A percentile compares a stretch with the other conserved stretches of the same genome.
Evolutionary conservation across 2,888 invertebrate species (phyloP).

Genomic region (Spodoptera picta): DNA sequence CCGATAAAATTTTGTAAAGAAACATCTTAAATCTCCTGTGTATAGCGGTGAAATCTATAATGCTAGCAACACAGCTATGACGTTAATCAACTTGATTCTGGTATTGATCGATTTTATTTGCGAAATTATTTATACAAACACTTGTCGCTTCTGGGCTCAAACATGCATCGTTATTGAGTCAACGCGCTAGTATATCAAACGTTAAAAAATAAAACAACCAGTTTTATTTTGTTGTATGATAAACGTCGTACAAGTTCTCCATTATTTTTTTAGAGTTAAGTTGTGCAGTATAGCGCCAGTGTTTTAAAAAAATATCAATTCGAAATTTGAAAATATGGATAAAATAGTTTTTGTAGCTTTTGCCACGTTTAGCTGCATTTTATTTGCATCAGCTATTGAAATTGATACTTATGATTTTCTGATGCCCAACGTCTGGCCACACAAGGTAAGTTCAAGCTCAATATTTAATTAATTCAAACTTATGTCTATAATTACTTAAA

Average conservation of each 20-base stretch:
- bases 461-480: slow-evolving; percentile 23
- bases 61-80: slow-evolving; percentile 68
- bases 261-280: slow-evolving; percentile 7
- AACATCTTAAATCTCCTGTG: neutral
- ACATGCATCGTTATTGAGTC: slow-evolving; percentile 52
- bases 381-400: slow-evolving; percentile 67
- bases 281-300: slow-evolving; percentile 23
- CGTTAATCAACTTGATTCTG: slow-evolving; percentile 64
- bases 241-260: slow-evolving; percentile 27
- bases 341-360: slow-evolving; percentile 59
- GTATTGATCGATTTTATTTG: slow-evolving; percentile 73
- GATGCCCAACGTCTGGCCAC: slow-evolving; percentile 95
- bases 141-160: slow-evolving; percentile 62
- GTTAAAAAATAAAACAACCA: slow-evolving; percentile 2
- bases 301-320: slow-evolving; percentile 24
- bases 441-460: slow-evolving; percentile 89
- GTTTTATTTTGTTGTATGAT: slow-evolving; percentile 8
- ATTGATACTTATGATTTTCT: slow-evolving; percentile 90
- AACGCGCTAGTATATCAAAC: slow-evolving; percentile 30
- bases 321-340: slow-evolving; percentile 58
- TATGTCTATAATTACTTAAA: neutral
- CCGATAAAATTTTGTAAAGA: fast-evolving
- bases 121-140: slow-evolving; percentile 71
- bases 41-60: neutral
- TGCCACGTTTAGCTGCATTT: slow-evolving; percentile 58